phyloP scores from a whole-genome alignment of 2,797 vertebrate genomes.

The Holocentrus rufus region DNA sequence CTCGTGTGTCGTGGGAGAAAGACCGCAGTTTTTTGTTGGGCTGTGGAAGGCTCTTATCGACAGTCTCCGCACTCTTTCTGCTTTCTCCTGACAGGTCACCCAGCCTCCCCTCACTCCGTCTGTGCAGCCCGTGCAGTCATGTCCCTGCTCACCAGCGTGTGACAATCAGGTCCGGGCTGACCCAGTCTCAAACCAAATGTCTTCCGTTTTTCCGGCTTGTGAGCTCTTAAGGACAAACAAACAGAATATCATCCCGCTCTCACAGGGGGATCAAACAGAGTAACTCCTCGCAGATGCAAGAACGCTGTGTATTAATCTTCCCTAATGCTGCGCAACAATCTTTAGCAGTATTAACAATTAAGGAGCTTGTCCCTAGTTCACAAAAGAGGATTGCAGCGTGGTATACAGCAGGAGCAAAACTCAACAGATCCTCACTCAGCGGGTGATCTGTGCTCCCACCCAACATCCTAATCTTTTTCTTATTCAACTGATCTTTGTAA shows the following conservation, averaged over 20 bases:
- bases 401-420: slow-evolving; percentile 43
- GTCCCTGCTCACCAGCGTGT: slow-evolving; percentile 52
- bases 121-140: slow-evolving; percentile 31
- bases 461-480: slow-evolving; percentile 10
- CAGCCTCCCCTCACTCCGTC: slow-evolving; percentile 52
- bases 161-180: slow-evolving; percentile 56
- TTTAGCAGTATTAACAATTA: slow-evolving; percentile 69
- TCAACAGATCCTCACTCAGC: slow-evolving; percentile 65
- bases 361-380: slow-evolving; percentile 63
- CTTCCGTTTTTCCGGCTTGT: background rate
- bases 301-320: background rate
- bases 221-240: slow-evolving; percentile 2
- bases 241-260: background rate
- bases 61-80: slow-evolving; percentile 59
- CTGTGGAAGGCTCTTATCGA: slow-evolving; percentile 66
- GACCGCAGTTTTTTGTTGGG: slow-evolving; percentile 34
- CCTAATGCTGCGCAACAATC: slow-evolving; percentile 51
- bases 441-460: slow-evolving; percentile 38
- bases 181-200: slow-evolving; percentile 25
- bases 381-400: slow-evolving; percentile 61
- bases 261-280: background rate
- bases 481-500: slow-evolving; percentile 42
- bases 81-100: slow-evolving; percentile 61
- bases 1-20: slow-evolving; percentile 64
- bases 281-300: background rate